Percentiles rank a stretch among this genome's conserved stretches.
phyloP scores from a whole-genome alignment of 1,140 invertebrate genomes.

The Achatina immaculata region DNA sequence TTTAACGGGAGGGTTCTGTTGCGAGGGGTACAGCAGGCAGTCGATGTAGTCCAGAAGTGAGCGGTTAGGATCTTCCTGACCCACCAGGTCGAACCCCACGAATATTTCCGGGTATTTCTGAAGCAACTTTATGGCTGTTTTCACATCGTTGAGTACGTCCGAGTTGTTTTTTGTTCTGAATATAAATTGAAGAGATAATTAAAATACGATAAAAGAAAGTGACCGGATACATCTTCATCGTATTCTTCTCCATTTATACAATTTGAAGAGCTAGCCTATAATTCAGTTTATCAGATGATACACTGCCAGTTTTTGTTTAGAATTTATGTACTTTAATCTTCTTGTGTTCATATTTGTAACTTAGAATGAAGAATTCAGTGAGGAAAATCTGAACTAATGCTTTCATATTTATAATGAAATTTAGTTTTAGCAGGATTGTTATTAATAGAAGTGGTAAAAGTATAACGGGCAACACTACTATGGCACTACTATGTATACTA shows the following conservation, averaged over 20 bases:
- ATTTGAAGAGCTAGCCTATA: neutral
- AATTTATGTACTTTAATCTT: too few species aligned
- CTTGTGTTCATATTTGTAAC: too few species aligned
- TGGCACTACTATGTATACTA: too few species aligned
- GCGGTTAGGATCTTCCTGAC: slow-evolving; percentile 80
- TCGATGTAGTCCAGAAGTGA: slow-evolving; percentile 77
- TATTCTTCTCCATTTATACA: neutral
- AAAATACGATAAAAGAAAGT: neutral
- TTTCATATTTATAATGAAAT: too few species aligned
- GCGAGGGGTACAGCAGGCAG: slow-evolving; percentile 71
- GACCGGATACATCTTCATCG: neutral
- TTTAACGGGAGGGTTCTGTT: slow-evolving; percentile 66
- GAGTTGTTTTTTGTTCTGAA: neutral
- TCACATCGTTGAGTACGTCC: neutral
- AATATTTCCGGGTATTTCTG: slow-evolving; percentile 75
- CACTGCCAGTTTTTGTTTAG: too few species aligned
- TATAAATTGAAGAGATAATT: neutral
- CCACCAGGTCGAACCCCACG: slow-evolving; percentile 83
- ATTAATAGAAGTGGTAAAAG: too few species aligned
- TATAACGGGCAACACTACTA: too few species aligned
- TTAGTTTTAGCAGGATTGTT: too few species aligned
- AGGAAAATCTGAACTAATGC: too few species aligned
- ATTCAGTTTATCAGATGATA: neutral
- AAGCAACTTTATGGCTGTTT: neutral
- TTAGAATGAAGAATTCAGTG: too few species aligned